Evolutionary conservation across 2,797 vertebrate species (phyloP), one percentile per base, ranked within the genome.

Genomic region (Bradypodion ventrale): DNA sequence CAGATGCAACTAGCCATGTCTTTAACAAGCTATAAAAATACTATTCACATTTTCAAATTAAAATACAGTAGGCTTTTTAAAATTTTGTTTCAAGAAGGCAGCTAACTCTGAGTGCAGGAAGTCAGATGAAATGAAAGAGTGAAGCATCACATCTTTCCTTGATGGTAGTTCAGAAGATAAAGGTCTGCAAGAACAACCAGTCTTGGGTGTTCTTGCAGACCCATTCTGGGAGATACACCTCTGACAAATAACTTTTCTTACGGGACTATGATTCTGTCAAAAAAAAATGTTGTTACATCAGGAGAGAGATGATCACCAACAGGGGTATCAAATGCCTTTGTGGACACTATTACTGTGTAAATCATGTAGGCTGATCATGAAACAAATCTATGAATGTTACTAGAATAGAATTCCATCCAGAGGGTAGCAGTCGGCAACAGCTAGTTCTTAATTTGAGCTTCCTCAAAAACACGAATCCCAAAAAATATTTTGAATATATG

Each of bases 1-100:
- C 98, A 99, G 96, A 97, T 95, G 95, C 95, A 95, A 95, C 95
- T 93, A 94, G 95, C 94, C 95, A 93, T 96, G 95, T 94, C 96
- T 97, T 97, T 95, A 97, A 96, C 96, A 96, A 97, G 97, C 97
- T 99, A 99, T 97, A 99, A 99, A 99, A 99, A 99, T 99, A 99
- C 96, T 98, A 97, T 99, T 99, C 98, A 99, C 98, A 99, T 99
- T 98, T 98, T 96, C 97, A 96, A 97, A 95, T 95, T 97, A 96
- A 97, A 96, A 96, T 96, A 97, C 96, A 97, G 95, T 96, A 97
- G 96, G 95, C 96, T 92, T 92, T 91, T 92, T 72, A n/a, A 90
- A 89, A 95, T 78, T 93, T 92, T 94, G 81, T 94, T 95, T 94
- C 93, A 94, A 94, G 95, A 96, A 95, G 94, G 95, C 96, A 96